Conservation (phyloP, 2,797 vertebrate genomes). For the Tachyglossus aculeatus region DNA sequence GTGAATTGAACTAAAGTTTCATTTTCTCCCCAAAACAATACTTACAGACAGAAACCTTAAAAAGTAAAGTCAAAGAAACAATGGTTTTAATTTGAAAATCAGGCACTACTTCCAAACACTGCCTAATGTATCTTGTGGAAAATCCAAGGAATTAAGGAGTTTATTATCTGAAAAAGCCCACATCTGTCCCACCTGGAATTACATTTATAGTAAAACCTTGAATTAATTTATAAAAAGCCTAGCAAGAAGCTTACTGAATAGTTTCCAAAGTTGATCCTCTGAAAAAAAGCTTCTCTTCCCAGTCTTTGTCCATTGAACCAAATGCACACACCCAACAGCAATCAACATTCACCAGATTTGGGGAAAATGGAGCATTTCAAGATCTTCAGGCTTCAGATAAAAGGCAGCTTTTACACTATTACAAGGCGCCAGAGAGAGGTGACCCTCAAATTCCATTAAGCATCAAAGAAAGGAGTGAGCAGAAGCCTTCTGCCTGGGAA, state of each 20-base stretch:
- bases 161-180: background rate
- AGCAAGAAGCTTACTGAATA: background rate
- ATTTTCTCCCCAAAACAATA: background rate
- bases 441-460: background rate
- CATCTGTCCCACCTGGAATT: background rate
- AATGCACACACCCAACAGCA: no score
- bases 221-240: slow-evolving; percentile 4
- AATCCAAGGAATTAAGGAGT: background rate
- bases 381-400: background rate
- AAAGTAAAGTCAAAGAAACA: background rate
- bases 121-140: background rate
- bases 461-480: background rate
- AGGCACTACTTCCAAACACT: background rate
- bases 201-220: background rate
- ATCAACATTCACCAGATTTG: slow-evolving; percentile 14
- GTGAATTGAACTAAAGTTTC: no score
- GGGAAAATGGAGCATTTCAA: slow-evolving; percentile 16
- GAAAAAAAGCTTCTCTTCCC: slow-evolving; percentile 28
- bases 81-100: background rate
- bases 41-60: background rate
- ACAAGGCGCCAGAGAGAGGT: background rate
- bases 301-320: no score
- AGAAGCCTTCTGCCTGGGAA: no score
- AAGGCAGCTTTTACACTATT: background rate
- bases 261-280: background rate